Conservation (phyloP, 2,888 invertebrate species). For the Scaptomyza caliginosa region DNA sequence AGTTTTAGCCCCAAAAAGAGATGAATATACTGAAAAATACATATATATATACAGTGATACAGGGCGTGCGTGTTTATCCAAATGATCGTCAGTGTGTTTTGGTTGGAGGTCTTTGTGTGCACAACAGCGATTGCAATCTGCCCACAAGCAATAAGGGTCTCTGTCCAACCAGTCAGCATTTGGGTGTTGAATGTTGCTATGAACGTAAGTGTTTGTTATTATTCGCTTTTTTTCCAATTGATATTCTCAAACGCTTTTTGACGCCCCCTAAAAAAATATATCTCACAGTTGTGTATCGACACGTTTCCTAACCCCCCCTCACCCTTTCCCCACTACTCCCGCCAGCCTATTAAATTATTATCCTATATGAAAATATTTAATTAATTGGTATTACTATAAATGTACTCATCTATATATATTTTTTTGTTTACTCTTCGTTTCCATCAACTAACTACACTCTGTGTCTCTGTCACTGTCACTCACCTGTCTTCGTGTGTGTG, state of each 20-base stretch:
- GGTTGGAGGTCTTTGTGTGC: conserved; percentile 82
- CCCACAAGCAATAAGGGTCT: conserved; percentile 80
- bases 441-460: conserved; percentile 32
- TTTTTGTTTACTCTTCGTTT: conserved; percentile 8
- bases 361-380: conserved; percentile 26
- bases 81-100: conserved; percentile 81
- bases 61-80: conserved; percentile 80
- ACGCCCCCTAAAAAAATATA: not conserved
- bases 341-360: conserved; percentile 2
- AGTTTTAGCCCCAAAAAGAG: not conserved
- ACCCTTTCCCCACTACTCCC: not conserved
- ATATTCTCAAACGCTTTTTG: not conserved
- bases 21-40: not conserved
- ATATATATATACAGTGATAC: conserved; percentile 65
- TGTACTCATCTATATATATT: conserved; percentile 38
- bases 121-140: conserved; percentile 74
- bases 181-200: conserved; percentile 83
- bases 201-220: conserved; percentile 83
- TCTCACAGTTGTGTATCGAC: conserved; percentile 31
- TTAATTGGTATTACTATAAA: conserved; percentile 47
- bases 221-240: no score
- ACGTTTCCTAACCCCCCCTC: conserved; percentile 10
- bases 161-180: conserved; percentile 75
- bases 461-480: conserved; percentile 1
- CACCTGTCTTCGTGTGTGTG: conserved; percentile 21